These are phyloP conservation scores for Lonchura striata DNA, from an alignment of 2,113 vertebrate genomes.

Conservation along the genomic window DNA sequence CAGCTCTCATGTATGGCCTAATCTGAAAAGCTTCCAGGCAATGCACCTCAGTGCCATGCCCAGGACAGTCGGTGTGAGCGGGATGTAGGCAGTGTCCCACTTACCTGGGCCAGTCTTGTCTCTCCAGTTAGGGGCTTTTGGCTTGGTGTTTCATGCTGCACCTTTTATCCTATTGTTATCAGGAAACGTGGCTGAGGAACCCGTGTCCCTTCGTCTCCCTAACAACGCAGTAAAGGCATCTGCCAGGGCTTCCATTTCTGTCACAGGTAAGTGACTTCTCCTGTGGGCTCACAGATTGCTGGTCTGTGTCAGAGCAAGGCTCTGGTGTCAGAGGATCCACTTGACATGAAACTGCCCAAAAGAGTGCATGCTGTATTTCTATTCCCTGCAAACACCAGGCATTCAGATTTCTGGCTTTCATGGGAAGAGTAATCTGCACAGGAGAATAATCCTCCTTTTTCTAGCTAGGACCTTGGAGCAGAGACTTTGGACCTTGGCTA, in stretches of 20 bases:
- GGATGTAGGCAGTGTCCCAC: not conserved
- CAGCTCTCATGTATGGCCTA: not conserved
- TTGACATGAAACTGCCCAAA: not conserved
- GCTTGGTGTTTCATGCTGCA: not conserved
- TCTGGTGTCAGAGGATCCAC: not conserved
- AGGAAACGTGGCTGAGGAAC: constrained; percentile 55
- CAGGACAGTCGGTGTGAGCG: rapidly evolving
- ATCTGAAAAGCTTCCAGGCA: not conserved
- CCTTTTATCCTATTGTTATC: not conserved
- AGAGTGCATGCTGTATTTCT: not conserved
- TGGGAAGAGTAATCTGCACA: not conserved
- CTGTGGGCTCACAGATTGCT: not conserved
- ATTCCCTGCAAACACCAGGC: not conserved
- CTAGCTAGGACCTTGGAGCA: not conserved
- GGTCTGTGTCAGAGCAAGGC: not conserved
- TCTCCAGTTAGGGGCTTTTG: not conserved
- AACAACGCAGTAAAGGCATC: constrained; percentile 41
- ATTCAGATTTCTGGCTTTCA: not conserved
- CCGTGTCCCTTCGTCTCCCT: constrained; percentile 51
- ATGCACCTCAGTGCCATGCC: not conserved
- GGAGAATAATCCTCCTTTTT: not conserved
- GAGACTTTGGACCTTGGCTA: not conserved
- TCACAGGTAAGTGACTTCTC: constrained; percentile 14
- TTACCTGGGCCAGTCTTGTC: not conserved
- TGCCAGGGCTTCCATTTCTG: constrained; percentile 42